A percentile compares a stretch with the other conserved stretches of the same genome.
Conservation (phyloP, 2,888 invertebrate genomes). For the Sarcophaga subvicina region DNA sequence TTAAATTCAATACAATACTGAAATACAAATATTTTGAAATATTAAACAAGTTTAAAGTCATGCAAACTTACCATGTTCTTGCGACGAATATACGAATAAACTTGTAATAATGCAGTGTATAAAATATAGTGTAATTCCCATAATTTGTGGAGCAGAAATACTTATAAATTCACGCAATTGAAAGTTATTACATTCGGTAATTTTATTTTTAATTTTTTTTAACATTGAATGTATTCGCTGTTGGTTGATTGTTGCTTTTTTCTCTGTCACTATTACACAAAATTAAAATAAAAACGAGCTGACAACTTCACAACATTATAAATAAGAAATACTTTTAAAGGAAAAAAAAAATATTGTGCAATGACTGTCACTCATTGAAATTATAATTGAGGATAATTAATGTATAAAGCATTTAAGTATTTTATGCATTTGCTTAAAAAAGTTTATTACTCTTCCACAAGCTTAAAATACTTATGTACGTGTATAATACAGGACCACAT, state of each 20-base stretch:
- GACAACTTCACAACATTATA: conserved; percentile 2
- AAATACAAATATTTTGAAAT: too few species aligned
- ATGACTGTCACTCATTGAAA: conserved; percentile 30
- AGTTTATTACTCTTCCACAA: too few species aligned
- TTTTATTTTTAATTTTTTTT: conserved; percentile 1
- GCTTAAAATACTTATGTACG: too few species aligned
- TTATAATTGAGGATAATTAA: conserved; percentile 56
- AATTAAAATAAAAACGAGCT: conserved; percentile 11
- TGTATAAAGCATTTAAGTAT: conserved; percentile 50
- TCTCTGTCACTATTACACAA: not conserved
- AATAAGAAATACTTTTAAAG: not conserved
- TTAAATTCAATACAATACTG: too few species aligned
- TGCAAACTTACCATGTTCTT: too few species aligned
- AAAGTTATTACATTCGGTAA: conserved; percentile 44
- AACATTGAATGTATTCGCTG: conserved; percentile 12
- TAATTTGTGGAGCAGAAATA: conserved; percentile 61
- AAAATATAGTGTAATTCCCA: not conserved
- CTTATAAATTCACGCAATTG: conserved; percentile 64
- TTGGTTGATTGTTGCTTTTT: not conserved
- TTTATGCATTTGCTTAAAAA: not conserved
- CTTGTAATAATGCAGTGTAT: too few species aligned
- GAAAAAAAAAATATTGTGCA: conserved; percentile 9
- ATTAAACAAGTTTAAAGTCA: too few species aligned
- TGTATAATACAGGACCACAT: too few species aligned
- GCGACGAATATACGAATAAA: too few species aligned